A percentile compares a stretch with the other conserved stretches of the same genome.
These are phyloP conservation scores for Leucania comma DNA, from an alignment of 2,888 invertebrate genomes.

Conservation along the genomic window DNA sequence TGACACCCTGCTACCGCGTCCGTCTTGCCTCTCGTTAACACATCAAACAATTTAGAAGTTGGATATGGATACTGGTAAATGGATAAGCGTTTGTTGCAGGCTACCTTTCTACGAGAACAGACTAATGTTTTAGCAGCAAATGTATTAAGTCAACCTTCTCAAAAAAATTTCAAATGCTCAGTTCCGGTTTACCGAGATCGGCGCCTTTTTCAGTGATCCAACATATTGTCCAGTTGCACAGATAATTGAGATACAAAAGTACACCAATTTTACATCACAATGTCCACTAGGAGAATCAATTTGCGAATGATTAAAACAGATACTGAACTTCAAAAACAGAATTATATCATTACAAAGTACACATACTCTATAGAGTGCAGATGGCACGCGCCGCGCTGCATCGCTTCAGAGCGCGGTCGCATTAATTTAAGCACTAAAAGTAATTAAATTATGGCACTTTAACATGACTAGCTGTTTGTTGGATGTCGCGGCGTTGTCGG, in stretches of 20 bases:
- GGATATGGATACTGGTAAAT: not conserved
- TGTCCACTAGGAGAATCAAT: too few species aligned
- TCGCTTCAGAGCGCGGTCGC: not conserved
- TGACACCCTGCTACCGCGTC: not conserved
- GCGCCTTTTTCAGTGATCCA: too few species aligned
- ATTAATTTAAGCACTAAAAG: constrained; percentile 21
- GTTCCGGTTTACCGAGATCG: too few species aligned
- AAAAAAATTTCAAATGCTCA: too few species aligned
- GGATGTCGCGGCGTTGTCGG: constrained; percentile 12
- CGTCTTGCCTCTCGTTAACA: not conserved
- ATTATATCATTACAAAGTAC: not conserved
- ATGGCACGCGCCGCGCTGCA: not conserved
- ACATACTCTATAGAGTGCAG: not conserved
- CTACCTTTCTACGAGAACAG: too few species aligned
- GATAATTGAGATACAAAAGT: too few species aligned
- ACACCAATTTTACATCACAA: too few species aligned
- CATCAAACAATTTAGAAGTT: constrained; percentile 21
- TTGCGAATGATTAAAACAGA: too few species aligned
- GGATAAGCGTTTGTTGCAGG: not conserved
- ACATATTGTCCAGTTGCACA: too few species aligned
- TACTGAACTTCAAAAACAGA: too few species aligned
- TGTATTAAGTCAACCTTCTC: too few species aligned
- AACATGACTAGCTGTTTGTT: constrained; percentile 26
- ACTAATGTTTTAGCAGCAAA: too few species aligned
- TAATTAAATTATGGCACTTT: constrained; percentile 32